phyloP scores from a whole-genome alignment of 2,113 vertebrate genomes.

The Panurus biarmicus region DNA sequence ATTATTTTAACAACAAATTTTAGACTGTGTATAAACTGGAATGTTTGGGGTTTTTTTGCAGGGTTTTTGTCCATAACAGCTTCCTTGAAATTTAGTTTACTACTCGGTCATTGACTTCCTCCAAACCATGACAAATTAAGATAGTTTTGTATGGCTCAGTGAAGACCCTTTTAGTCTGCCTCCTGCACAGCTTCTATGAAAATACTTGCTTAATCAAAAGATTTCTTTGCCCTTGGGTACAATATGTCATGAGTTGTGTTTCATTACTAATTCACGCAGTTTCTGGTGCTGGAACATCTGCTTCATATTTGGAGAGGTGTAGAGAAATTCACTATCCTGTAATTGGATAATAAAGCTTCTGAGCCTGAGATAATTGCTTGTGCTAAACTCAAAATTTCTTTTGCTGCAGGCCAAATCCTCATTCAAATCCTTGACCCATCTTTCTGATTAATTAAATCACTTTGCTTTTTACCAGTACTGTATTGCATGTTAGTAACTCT shows the following conservation, averaged over 20 bases:
- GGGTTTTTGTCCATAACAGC: background rate
- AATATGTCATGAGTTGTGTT: constrained; percentile 29
- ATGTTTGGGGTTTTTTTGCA: background rate
- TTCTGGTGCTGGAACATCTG: constrained; percentile 5
- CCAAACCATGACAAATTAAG: background rate
- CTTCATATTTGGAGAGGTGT: background rate
- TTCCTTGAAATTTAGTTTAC: background rate
- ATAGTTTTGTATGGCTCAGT: background rate
- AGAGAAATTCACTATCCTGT: constrained; percentile 4
- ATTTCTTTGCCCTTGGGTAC: constrained; percentile 6
- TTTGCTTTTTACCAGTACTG: background rate
- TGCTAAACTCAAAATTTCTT: background rate
- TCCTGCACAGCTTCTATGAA: background rate
- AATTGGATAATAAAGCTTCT: constrained; percentile 42
- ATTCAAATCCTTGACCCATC: background rate
- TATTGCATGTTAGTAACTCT: background rate
- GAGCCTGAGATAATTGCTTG: background rate
- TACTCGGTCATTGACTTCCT: background rate
- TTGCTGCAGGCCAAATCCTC: background rate
- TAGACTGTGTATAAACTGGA: background rate
- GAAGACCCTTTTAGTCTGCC: background rate
- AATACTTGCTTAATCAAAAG: constrained; percentile 38
- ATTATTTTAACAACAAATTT: background rate
- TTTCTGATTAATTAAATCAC: background rate
- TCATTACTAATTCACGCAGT: background rate